A percentile compares a stretch with the other conserved stretches of the same genome.
Evolutionary conservation across 2,888 invertebrate species (phyloP).

Genomic region (Agrypnus murinus): DNA sequence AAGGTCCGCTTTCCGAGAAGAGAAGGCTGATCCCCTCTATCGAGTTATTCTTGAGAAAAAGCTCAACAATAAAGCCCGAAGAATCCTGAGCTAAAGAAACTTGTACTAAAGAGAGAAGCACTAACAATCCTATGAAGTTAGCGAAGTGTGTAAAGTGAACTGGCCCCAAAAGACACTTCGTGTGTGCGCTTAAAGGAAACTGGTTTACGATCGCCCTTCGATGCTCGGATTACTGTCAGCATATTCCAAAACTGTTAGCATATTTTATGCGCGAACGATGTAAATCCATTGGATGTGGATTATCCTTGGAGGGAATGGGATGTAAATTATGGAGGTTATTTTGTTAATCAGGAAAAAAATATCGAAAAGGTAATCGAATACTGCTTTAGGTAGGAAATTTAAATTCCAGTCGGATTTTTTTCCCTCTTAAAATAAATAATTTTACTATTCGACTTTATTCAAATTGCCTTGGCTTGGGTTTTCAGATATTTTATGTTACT

Average conservation of each 20-base stretch:
- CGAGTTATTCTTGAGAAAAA: conserved; percentile 31
- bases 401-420: neutral
- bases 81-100: conserved; percentile 26
- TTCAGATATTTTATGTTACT: too few relatives aligned
- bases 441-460: too few relatives aligned
- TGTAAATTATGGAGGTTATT: conserved; percentile 21
- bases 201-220: conserved; percentile 40
- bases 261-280: conserved; percentile 29
- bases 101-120: conserved; percentile 31
- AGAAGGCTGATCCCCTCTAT: conserved; percentile 18
- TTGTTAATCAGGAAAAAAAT: conserved; percentile 12
- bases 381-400: conserved; percentile 3
- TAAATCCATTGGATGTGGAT: conserved; percentile 7
- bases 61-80: conserved; percentile 27
- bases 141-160: conserved; percentile 46
- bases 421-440: neutral
- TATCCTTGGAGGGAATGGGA: conserved; percentile 1
- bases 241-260: conserved; percentile 35
- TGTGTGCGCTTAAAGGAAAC: conserved; percentile 27
- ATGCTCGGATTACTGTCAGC: conserved; percentile 37
- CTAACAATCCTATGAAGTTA: conserved; percentile 44
- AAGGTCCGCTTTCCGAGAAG: conserved; percentile 9
- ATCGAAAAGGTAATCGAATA: conserved; percentile 18
- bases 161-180: conserved; percentile 45
- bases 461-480: too few relatives aligned